Conservation (phyloP, 2,888 invertebrate species). For the Eupithecia insigniata region DNA sequence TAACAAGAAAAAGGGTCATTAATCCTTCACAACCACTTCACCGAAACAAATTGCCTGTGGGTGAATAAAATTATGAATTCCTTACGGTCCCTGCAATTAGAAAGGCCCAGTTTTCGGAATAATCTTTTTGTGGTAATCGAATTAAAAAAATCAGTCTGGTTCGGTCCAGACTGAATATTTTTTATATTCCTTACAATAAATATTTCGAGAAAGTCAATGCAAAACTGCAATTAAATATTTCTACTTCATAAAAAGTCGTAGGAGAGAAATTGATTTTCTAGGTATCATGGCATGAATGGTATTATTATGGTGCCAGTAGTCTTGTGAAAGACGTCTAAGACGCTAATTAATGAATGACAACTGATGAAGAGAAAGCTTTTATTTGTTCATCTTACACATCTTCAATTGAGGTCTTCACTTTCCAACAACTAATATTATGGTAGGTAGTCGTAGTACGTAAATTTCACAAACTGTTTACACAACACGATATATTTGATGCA, state of each 20-base stretch:
- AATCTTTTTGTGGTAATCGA: constrained; percentile 23
- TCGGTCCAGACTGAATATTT: not conserved
- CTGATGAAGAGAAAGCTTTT: constrained; percentile 37
- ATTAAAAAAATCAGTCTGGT: constrained; percentile 2
- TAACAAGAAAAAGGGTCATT: constrained; percentile 9
- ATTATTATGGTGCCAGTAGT: not conserved
- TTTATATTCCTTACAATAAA: not conserved
- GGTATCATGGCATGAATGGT: not conserved
- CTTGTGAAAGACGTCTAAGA: not conserved
- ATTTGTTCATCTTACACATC: constrained; percentile 26
- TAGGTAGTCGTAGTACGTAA: not conserved
- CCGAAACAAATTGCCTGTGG: constrained; percentile 14
- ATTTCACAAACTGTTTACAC: not conserved
- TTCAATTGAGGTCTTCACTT: constrained; percentile 27
- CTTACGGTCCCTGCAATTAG: constrained; percentile 28
- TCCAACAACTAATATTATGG: constrained; percentile 26
- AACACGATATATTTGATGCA: not conserved
- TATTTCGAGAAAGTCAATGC: not conserved
- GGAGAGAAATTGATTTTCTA: not conserved
- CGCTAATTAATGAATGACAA: constrained; percentile 14
- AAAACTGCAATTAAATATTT: not conserved
- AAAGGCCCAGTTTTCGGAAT: constrained; percentile 16
- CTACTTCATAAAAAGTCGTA: not conserved
- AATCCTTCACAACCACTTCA: constrained; percentile 13
- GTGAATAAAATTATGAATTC: constrained; percentile 27